A percentile compares a stretch with the other conserved stretches of the same genome.
phyloP scores from a whole-genome alignment of 1,140 invertebrate species.

The Drosophila kanapiae region DNA sequence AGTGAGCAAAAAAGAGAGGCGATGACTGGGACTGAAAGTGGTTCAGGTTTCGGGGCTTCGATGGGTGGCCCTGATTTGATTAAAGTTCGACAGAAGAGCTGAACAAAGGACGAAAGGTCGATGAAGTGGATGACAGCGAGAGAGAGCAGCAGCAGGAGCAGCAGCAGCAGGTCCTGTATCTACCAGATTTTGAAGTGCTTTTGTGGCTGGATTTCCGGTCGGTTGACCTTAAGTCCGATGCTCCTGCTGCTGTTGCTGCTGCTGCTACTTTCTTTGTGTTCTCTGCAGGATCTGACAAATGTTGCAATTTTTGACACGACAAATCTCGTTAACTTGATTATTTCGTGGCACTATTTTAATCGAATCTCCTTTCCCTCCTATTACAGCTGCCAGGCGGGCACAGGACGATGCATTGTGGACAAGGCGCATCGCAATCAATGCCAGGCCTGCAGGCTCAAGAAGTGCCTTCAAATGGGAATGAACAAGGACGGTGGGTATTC shows the following conservation, averaged over 20 bases:
- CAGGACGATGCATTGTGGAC: conserved; percentile 97
- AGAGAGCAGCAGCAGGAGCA: not conserved
- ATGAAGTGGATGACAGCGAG: not conserved
- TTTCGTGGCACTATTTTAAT: conserved; percentile 42
- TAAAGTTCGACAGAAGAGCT: conserved; percentile 71
- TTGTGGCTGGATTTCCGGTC: conserved; percentile 59
- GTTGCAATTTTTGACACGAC: conserved; percentile 81
- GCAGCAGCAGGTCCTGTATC: conserved; percentile 30
- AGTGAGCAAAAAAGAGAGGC: conserved; percentile 53
- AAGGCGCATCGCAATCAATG: conserved; percentile 99
- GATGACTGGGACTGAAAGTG: conserved; percentile 48
- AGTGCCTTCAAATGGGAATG: conserved; percentile 99
- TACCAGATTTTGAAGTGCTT: conserved; percentile 51
- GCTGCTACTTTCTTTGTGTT: conserved; percentile 23
- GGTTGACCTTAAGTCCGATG: conserved; percentile 30
- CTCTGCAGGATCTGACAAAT: conserved; percentile 67
- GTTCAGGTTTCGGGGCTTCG: conserved; percentile 2
- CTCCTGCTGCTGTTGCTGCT: conserved; percentile 1
- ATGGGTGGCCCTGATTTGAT: conserved; percentile 68
- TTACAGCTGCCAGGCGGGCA: conserved; percentile 98
- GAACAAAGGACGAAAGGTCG: conserved; percentile 61
- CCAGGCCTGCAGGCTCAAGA: conserved; percentile 98
- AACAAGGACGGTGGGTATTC: conserved; percentile 98
- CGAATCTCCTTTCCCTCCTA: conserved; percentile 27
- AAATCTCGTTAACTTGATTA: conserved; percentile 75